phyloP scores from a whole-genome alignment of 2,888 invertebrate genomes.

The Philaethria dido region DNA sequence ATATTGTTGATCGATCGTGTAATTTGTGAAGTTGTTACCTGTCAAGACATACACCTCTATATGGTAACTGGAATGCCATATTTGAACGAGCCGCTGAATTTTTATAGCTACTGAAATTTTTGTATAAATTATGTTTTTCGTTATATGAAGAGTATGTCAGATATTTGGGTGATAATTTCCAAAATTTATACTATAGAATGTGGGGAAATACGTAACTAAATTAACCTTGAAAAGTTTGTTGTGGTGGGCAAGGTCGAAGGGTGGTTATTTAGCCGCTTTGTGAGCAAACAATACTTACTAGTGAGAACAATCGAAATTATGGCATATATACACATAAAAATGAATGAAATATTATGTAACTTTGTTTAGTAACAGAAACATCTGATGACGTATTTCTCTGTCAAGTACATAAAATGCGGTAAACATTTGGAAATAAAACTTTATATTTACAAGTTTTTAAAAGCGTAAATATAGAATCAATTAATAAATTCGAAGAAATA shows the following conservation, averaged over 20 bases:
- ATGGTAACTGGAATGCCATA: conserved; percentile 40
- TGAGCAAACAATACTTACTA: not conserved
- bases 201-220: not conserved
- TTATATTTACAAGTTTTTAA: not conserved
- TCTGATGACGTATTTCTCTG: not conserved
- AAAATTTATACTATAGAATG: not conserved
- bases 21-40: conserved; percentile 47
- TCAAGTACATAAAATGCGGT: not conserved
- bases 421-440: not conserved
- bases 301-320: not conserved
- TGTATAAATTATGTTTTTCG: conserved; percentile 20
- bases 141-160: not conserved
- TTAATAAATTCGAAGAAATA: not conserved
- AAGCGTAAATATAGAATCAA: not conserved
- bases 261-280: conserved; percentile 3
- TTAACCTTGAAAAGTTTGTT: conserved; percentile 6
- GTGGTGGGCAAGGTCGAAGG: not conserved
- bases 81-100: conserved; percentile 31
- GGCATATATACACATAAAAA: no score
- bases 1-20: conserved; percentile 42
- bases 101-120: conserved; percentile 29
- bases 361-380: not conserved
- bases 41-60: conserved; percentile 42
- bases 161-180: not conserved
- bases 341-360: not conserved